Evolutionary conservation across 2,888 invertebrate genomes (phyloP), one percentile per base, ranked within the genome.

Genomic region (Cremastinae sp.): DNA sequence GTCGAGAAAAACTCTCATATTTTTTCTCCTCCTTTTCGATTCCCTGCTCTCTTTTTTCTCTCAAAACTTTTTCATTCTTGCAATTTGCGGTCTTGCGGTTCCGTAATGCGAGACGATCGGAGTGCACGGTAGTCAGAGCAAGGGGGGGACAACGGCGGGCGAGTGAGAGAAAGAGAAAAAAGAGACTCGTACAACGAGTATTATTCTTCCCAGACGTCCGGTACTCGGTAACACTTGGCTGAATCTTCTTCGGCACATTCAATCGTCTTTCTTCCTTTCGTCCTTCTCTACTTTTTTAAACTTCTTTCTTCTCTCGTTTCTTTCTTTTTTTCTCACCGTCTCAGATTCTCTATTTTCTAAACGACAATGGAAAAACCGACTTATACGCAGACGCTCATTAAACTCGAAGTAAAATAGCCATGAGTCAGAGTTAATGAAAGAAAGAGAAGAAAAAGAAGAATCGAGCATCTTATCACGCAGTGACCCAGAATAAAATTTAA

Each of bases 71-170:
- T 69, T 28, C 16, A 43, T 70, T 61, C 53, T 53, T 35, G 59
- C 53, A 45, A 41, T 47, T 74, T 59, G 74, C 10, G 74, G 74
- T 74, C 22, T 74, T 74, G 61, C 18, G 74, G 74, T 55, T 74
- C 55, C 47, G 68, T 74, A 74, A 74, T 47, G 51, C 61, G 74
- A 74, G 45, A 39, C 68, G 73, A 53, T 59, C 18, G 16, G 18
- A 58, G 58, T 20, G 14, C 20, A 58, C 47, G 68, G 68, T 59
- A 41, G 69, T 41, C 16, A 37, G 12, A n/a, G n/a, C n/a, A 3
- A 28, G 28, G 28, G 28, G 5, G 28, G 5, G 5, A 28, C 28
- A 5, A 5, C 2, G 5, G 28, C 2, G 28, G 5, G 28, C 2
- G 28, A 28, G 28, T 3, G 28, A 28, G 28, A 28, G 28, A 28